Conservation (phyloP, 2,113 vertebrate genomes). For the Ibidorhyncha struthersii region DNA sequence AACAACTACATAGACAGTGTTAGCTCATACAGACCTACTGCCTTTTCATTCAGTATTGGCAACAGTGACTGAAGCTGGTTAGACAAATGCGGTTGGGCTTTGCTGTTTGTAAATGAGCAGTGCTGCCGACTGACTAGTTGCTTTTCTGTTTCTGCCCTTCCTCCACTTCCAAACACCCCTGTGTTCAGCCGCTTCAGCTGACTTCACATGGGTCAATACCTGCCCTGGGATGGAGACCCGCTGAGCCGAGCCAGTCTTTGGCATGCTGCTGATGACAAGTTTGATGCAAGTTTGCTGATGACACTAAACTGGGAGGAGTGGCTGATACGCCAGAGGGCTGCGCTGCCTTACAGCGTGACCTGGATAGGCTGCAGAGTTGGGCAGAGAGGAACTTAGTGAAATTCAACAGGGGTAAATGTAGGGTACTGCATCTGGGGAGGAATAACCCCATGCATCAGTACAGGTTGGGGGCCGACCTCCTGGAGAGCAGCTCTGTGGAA, state of each 20-base stretch:
- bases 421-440: too few species aligned
- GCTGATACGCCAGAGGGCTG: too few species aligned
- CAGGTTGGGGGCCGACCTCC: too few species aligned
- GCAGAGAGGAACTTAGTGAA: too few species aligned
- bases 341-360: too few species aligned
- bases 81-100: background rate
- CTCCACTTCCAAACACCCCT: background rate
- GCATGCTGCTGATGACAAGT: too few species aligned
- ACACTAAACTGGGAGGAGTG: too few species aligned
- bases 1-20: slow-evolving; percentile 21
- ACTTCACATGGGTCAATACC: background rate
- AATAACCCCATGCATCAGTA: too few species aligned
- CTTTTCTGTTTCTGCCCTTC: background rate
- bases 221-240: background rate
- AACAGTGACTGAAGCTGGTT: background rate
- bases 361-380: too few species aligned
- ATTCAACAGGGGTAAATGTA: too few species aligned
- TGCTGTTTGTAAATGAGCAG: slow-evolving; percentile 3
- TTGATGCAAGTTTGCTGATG: too few species aligned
- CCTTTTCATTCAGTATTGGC: slow-evolving; percentile 8
- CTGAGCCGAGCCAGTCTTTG: fast-evolving
- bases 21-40: background rate
- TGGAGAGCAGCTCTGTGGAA: too few species aligned
- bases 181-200: background rate
- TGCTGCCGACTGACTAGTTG: background rate